Conservation (phyloP, 2,113 vertebrate species). For the Casuarius casuarius region DNA sequence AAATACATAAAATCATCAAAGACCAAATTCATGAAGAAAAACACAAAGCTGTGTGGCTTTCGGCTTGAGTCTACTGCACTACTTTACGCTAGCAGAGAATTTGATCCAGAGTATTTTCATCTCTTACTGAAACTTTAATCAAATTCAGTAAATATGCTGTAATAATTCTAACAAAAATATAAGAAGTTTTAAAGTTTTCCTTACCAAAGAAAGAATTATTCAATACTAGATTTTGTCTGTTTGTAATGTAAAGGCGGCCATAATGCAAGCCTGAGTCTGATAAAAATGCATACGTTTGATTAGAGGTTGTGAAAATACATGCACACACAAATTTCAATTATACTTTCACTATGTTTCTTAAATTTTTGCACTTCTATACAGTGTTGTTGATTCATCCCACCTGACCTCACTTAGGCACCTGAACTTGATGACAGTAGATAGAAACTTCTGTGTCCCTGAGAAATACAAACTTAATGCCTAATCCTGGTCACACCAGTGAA, state of each 20-base stretch:
- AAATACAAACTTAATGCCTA: background rate
- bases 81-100: background rate
- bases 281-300: background rate
- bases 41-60: background rate
- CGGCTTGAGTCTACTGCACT: background rate
- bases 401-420: background rate
- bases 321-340: background rate
- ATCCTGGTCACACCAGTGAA: background rate
- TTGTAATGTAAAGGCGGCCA: background rate
- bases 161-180: background rate
- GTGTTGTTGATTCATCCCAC: background rate
- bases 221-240: background rate
- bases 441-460: background rate
- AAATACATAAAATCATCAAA: background rate
- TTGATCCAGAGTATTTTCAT: background rate
- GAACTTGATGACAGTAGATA: background rate
- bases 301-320: background rate
- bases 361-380: background rate
- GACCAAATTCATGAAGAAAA: background rate
- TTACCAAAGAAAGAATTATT: background rate
- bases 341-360: background rate
- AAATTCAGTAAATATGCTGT: background rate
- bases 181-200: background rate
- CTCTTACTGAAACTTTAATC: background rate
- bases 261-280: background rate